phyloP scores from a whole-genome alignment of 1,140 invertebrate species.

The Dendroctonus ponderosae region DNA sequence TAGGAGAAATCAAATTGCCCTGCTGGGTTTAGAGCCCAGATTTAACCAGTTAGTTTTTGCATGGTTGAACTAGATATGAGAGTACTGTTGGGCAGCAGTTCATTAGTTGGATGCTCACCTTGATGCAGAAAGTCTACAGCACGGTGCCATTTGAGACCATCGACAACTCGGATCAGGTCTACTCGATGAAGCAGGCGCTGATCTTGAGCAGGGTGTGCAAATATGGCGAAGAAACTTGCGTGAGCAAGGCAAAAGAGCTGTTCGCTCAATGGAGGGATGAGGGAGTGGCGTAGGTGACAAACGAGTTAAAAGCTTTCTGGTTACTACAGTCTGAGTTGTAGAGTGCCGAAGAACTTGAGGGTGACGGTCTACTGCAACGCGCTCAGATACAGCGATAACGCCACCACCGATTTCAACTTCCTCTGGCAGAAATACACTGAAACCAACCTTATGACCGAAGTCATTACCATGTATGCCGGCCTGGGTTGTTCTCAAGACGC shows the following conservation, averaged over 20 bases:
- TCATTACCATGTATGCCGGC: constrained; percentile 56
- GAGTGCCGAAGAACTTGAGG: constrained; percentile 57
- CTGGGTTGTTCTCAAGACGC: constrained; percentile 59
- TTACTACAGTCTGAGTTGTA: constrained; percentile 31
- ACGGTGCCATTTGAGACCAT: constrained; percentile 31
- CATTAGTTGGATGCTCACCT: constrained; percentile 13
- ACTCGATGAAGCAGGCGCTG: constrained; percentile 49
- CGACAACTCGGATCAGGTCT: constrained; percentile 41
- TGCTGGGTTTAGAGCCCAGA: neutral
- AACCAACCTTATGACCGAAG: constrained; percentile 56
- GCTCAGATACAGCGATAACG: constrained; percentile 48
- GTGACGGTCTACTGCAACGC: constrained; percentile 60
- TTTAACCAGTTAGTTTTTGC: no score
- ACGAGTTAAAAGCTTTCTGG: neutral
- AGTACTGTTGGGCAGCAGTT: constrained; percentile 13
- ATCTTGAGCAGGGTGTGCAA: constrained; percentile 56
- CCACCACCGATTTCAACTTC: constrained; percentile 51
- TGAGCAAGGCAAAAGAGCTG: constrained; percentile 39
- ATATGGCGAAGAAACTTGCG: constrained; percentile 53
- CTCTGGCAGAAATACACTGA: constrained; percentile 55
- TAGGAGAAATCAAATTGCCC: neutral
- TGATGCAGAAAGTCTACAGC: constrained; percentile 23
- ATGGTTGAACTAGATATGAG: constrained; percentile 38
- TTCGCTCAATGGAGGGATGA: constrained; percentile 42
- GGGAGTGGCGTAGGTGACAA: constrained; percentile 14